phyloP scores from a whole-genome alignment of 2,113 vertebrate species.

The Hippoglossus stenolepis region DNA sequence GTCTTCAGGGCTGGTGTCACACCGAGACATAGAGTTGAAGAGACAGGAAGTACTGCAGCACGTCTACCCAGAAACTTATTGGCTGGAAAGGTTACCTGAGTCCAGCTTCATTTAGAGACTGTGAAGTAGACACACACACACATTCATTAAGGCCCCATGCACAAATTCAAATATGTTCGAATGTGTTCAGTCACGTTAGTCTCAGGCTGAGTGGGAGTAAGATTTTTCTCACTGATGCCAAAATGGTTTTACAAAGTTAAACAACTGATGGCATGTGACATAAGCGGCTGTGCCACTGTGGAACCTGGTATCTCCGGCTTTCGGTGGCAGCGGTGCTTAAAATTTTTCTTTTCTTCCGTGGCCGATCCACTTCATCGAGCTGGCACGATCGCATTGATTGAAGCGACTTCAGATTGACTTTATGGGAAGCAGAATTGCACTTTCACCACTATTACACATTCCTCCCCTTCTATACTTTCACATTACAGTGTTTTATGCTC shows the following conservation, averaged over 20 bases:
- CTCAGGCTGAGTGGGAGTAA: slow-evolving; percentile 8
- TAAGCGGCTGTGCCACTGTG: slow-evolving; percentile 18
- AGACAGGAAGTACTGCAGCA: slow-evolving; percentile 28
- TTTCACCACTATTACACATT: slow-evolving; percentile 9
- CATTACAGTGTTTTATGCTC: slow-evolving; percentile 32
- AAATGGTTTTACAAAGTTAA: slow-evolving; percentile 61
- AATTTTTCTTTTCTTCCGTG: neutral
- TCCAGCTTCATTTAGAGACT: slow-evolving; percentile 12
- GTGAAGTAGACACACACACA: neutral
- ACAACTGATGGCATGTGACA: slow-evolving; percentile 54
- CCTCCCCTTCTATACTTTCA: neutral
- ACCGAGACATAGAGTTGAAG: slow-evolving; percentile 28
- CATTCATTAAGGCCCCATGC: neutral
- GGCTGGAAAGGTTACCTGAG: slow-evolving; percentile 36
- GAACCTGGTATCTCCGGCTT: slow-evolving; percentile 22
- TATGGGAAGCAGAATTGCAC: slow-evolving; percentile 42
- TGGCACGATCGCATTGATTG: slow-evolving; percentile 30
- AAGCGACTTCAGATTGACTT: slow-evolving; percentile 27
- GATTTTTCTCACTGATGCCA: slow-evolving; percentile 22
- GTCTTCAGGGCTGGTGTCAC: slow-evolving; percentile 44
- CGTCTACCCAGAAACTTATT: neutral
- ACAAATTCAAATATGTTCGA: slow-evolving; percentile 11
- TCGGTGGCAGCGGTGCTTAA: slow-evolving; percentile 35
- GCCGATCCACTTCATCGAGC: slow-evolving; percentile 29
- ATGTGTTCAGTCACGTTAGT: slow-evolving; percentile 11